phyloP scores from a whole-genome alignment of 92 coral and sea anemone species.

The Porites divaricata region DNA sequence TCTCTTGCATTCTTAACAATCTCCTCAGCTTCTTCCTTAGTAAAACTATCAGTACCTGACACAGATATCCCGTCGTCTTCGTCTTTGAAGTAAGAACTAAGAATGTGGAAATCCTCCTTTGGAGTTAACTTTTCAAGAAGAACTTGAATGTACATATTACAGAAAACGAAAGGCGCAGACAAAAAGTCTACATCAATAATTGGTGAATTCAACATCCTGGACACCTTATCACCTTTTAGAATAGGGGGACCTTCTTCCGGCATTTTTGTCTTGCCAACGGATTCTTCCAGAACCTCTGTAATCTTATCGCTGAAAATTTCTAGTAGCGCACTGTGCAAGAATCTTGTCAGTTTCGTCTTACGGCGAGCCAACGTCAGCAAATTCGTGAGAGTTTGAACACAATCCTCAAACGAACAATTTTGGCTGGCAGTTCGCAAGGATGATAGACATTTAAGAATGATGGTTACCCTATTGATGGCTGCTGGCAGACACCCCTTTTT shows the following conservation, averaged over 20 bases:
- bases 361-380: background rate
- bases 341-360: background rate
- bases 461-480: background rate
- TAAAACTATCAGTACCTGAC: too few species aligned
- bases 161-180: background rate
- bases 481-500: too few species aligned
- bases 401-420: background rate
- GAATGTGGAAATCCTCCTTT: background rate
- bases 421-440: background rate
- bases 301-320: background rate
- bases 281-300: too few species aligned
- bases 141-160: slow-evolving; percentile 1
- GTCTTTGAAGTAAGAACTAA: too few species aligned
- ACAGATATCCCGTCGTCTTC: too few species aligned
- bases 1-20: background rate
- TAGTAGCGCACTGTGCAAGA: background rate
- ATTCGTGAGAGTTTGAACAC: background rate
- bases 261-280: too few species aligned
- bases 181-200: too few species aligned
- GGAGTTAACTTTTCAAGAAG: background rate
- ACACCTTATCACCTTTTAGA: too few species aligned
- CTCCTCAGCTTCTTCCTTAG: too few species aligned
- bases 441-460: background rate
- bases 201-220: too few species aligned
- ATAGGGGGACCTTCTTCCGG: too few species aligned